Percentiles rank a stretch among this genome's conserved stretches.
Evolutionary conservation across 2,888 invertebrate genomes (phyloP).

Genomic region (Frankliniella fusca): DNA sequence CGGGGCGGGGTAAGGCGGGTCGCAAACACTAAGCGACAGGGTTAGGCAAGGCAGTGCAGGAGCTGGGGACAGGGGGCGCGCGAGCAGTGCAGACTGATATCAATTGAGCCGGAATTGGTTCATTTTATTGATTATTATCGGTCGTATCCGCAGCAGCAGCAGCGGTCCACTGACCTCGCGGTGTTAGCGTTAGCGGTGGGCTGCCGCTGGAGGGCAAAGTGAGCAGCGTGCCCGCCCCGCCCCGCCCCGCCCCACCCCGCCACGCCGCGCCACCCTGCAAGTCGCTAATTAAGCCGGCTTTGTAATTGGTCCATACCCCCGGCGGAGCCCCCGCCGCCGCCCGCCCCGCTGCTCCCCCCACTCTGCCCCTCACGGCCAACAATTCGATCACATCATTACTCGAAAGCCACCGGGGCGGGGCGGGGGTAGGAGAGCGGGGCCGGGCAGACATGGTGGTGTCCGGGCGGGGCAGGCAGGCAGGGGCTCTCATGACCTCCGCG

Average conservation of each 20-base stretch:
- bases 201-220: neutral
- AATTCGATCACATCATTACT: constrained; percentile 3
- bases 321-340: neutral
- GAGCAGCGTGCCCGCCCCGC: no score
- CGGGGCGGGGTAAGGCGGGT: no score
- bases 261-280: neutral
- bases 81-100: no score
- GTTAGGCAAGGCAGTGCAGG: no score
- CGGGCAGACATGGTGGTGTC: neutral
- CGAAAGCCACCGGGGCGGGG: neutral
- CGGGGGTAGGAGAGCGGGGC: neutral
- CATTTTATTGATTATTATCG: no score
- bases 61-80: no score
- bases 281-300: constrained; percentile 5
- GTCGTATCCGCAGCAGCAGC: no score
- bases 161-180: no score
- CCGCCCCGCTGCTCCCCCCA: neutral
- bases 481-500: neutral
- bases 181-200: neutral
- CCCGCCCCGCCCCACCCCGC: neutral
- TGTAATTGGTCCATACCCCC: neutral
- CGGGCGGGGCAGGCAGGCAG: neutral
- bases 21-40: no score
- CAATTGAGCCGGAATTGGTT: no score
- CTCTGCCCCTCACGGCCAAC: neutral